phyloP scores from a whole-genome alignment of 2,888 invertebrate species.

The Polydrusus pterygomalis region DNA sequence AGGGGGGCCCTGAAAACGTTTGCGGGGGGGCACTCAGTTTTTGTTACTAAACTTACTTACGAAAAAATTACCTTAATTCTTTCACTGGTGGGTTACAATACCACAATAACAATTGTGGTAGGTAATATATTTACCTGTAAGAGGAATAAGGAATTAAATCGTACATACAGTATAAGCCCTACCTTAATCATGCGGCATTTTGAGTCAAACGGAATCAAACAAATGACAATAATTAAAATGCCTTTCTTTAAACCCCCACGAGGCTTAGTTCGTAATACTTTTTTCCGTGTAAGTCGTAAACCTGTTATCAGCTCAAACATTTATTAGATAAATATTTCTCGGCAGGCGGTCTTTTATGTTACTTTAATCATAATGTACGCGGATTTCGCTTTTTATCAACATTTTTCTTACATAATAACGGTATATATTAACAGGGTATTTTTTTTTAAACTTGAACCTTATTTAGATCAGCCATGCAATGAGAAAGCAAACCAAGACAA shows the following conservation, averaged over 20 bases:
- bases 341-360: constrained; percentile 47
- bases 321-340: constrained; percentile 51
- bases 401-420: not conserved
- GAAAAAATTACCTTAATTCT: no score
- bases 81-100: no score
- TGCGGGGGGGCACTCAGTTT: no score
- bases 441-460: no score
- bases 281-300: constrained; percentile 52
- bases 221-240: constrained; percentile 51
- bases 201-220: constrained; percentile 35
- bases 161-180: not conserved
- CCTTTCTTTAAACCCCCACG: constrained; percentile 48
- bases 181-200: constrained; percentile 29
- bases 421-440: no score
- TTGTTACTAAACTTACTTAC: no score
- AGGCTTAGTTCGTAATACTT: constrained; percentile 33
- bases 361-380: constrained; percentile 39
- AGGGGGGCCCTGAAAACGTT: no score
- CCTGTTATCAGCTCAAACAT: constrained; percentile 50
- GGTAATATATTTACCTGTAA: no score
- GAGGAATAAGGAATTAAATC: no score
- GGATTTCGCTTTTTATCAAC: not conserved
- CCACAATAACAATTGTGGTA: no score
- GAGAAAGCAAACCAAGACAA: no score
- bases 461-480: no score